Conservation (phyloP, 2,888 invertebrate genomes). For the Drosophila buzzatii region DNA sequence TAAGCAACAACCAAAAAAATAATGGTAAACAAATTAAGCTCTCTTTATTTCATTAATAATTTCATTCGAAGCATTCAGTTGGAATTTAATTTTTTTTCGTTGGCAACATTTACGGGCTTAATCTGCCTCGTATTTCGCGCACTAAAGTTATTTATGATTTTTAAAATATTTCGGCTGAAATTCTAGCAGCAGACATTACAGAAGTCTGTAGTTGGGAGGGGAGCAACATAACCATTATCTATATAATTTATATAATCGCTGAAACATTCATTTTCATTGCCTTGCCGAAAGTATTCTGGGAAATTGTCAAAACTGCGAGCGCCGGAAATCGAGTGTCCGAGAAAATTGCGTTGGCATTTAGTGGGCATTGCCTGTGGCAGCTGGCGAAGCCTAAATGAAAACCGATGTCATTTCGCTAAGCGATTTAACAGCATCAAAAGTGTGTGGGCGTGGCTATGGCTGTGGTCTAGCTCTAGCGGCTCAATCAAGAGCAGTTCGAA, state of each 20-base stretch:
- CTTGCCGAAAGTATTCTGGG: slow-evolving; percentile 46
- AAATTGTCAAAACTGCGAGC: slow-evolving; percentile 44
- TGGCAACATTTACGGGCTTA: slow-evolving; percentile 15
- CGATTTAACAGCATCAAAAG: slow-evolving; percentile 35
- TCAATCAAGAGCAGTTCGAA: slow-evolving; percentile 28
- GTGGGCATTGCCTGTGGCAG: background rate
- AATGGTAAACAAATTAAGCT: background rate
- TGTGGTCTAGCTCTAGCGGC: background rate
- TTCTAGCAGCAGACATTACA: background rate
- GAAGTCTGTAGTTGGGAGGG: background rate
- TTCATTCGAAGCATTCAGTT: background rate
- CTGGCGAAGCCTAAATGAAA: background rate
- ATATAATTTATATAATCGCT: slow-evolving; percentile 55
- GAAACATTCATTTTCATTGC: slow-evolving; percentile 40
- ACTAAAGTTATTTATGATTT: slow-evolving; percentile 19
- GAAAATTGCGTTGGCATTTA: slow-evolving; percentile 25
- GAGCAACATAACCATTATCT: slow-evolving; percentile 39
- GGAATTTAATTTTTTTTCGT: slow-evolving; percentile 3
- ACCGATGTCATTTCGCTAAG: background rate
- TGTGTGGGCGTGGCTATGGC: slow-evolving; percentile 1
- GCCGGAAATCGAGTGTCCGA: slow-evolving; percentile 42
- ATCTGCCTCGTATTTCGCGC: slow-evolving; percentile 4
- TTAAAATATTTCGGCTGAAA: slow-evolving; percentile 1
- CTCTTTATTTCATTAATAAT: background rate
- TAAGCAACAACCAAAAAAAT: background rate